Base-by-base conservation (phyloP, 2,888 invertebrate genomes). In the Drosophila anomalipes region DNA sequence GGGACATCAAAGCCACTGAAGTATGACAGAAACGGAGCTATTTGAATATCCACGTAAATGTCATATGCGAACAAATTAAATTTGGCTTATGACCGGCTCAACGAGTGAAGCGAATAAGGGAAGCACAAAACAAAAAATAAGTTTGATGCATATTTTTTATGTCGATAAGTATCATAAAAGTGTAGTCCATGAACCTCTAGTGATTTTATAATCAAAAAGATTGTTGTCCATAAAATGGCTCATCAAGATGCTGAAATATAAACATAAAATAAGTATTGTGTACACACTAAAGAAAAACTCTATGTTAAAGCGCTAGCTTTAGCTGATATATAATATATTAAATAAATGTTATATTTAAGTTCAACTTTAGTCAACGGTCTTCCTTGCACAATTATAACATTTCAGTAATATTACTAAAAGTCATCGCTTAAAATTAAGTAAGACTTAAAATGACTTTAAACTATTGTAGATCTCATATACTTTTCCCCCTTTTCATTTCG, bases 1-100 rank as follows among this genome's bases (percentile, higher is more conserved):
- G 66, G 74, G 56, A 86, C 83, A 81, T 89, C 86, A 89, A 85
- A 90, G 79, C 84, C 82, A 88, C 70, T 86, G 84, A 81, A 82
- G 91, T 82, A 91, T 90, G 86, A 83, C 91, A 70, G 56, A 91
- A 84, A 77, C 77, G 81, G 79, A 83, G 87, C 86, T 83, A 91
- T 91, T 91, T 91, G 83, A 91, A 87, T 91, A 89, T 82, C 74
- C 75, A 78, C 89, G 77, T 76, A 78, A 82, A 87, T 83, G 89
- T 90, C 91, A 89, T 83, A 81, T 79, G 77, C 39, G 83, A 76
- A 79, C 90, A 87, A 87, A 90, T 90, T 89, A 84, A 90, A 90
- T 90, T 84, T 90, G 82, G 84, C 89, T 90, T 88, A 86, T 83
- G 89, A 70, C 70, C 77, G 60, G 74, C 65, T 76, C 69, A 77